A percentile compares a stretch with the other conserved stretches of the same genome.
These are phyloP conservation scores for Ips typographus DNA, from an alignment of 1,140 invertebrate genomes.

Conservation along the genomic window DNA sequence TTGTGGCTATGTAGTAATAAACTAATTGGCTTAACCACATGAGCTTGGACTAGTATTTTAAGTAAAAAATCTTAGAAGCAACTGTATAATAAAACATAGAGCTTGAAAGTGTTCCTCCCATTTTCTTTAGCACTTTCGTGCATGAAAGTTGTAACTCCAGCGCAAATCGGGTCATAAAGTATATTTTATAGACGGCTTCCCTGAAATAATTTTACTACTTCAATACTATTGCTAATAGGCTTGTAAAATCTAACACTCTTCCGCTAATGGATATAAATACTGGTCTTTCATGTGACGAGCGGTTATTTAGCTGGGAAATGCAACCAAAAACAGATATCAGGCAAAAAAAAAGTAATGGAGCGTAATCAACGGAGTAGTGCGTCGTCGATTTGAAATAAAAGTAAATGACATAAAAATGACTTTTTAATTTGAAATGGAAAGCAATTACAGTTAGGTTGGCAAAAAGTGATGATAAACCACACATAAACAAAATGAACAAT, in stretches of 20 bases:
- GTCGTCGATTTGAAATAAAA: constrained; percentile 10
- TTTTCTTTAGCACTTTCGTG: constrained; percentile 25
- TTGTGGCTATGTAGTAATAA: too few relatives aligned
- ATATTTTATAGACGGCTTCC: constrained; percentile 32
- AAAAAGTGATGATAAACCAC: constrained; percentile 10
- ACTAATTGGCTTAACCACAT: too few relatives aligned
- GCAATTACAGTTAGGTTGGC: constrained; percentile 19
- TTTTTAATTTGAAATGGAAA: constrained; percentile 28
- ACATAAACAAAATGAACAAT: constrained; percentile 19
- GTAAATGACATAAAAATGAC: constrained; percentile 22
- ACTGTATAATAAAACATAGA: neutral
- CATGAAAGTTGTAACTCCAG: constrained; percentile 23
- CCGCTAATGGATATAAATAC: constrained; percentile 30
- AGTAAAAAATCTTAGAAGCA: too few relatives aligned
- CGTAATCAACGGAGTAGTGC: too few relatives aligned
- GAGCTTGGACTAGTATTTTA: too few relatives aligned
- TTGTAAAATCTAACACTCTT: constrained; percentile 28
- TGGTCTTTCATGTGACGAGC: neutral
- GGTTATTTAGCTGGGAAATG: constrained; percentile 20
- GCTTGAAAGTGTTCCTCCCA: constrained; percentile 2
- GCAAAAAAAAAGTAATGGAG: neutral
- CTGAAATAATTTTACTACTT: constrained; percentile 34
- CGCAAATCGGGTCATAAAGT: constrained; percentile 31
- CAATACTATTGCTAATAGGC: constrained; percentile 22
- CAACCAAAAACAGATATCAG: neutral